phyloP scores from a whole-genome alignment of 1,140 invertebrate genomes.

The Aphis craccivora region DNA sequence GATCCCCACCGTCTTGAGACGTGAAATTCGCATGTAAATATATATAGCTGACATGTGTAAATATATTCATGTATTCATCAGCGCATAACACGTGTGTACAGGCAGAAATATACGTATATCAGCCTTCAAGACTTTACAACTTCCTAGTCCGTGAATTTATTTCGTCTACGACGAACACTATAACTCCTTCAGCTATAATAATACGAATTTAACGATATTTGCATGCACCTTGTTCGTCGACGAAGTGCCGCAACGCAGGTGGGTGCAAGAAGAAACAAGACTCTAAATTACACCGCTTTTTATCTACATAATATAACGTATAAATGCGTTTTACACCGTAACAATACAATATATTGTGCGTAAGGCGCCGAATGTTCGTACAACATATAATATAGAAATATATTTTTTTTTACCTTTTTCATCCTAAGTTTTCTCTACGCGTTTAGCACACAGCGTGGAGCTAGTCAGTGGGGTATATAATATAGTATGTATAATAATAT shows the following conservation, averaged over 20 bases:
- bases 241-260: neutral
- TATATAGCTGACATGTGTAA: neutral
- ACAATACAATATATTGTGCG: neutral
- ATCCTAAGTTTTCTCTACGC: neutral
- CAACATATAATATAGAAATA: neutral
- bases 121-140: neutral
- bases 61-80: constrained; percentile 22
- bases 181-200: neutral
- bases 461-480: neutral
- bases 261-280: neutral
- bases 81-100: neutral
- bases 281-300: neutral
- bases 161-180: neutral
- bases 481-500: neutral
- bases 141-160: neutral
- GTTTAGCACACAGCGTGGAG: neutral
- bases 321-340: neutral
- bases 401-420: neutral
- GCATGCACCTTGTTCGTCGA: neutral
- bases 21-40: neutral
- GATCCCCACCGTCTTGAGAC: neutral
- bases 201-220: neutral
- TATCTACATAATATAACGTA: neutral
- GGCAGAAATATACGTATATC: neutral
- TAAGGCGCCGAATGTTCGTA: neutral